Conservation (phyloP, 2,888 invertebrate species). For the Hanleya hanleyi region DNA sequence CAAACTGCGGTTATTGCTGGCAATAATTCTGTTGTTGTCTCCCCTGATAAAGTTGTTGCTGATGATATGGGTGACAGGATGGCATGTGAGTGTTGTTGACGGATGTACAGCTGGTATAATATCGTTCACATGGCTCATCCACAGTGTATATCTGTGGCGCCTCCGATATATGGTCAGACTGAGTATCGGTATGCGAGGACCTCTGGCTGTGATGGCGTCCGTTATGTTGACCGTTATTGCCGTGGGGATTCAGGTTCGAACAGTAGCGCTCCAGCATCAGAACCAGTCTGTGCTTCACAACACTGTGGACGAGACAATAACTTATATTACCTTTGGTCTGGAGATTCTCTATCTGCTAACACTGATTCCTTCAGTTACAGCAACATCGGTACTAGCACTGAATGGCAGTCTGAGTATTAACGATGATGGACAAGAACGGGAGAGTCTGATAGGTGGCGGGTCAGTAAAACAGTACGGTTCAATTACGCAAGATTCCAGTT, state of each 20-base stretch:
- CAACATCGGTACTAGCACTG: slow-evolving; percentile 15
- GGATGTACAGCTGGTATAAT: slow-evolving; percentile 83
- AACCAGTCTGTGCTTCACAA: slow-evolving; percentile 40
- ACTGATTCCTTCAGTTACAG: slow-evolving; percentile 77
- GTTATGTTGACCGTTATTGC: slow-evolving; percentile 83
- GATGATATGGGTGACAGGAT: slow-evolving; percentile 59
- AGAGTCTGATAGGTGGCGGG: not conserved
- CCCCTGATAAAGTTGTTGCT: slow-evolving; percentile 80
- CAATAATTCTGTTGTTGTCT: slow-evolving; percentile 79
- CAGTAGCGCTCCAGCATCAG: slow-evolving; percentile 75
- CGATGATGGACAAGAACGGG: slow-evolving; percentile 28
- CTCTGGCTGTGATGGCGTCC: slow-evolving; percentile 80
- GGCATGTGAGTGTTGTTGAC: slow-evolving; percentile 77
- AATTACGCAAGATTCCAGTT: not conserved
- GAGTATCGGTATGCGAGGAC: slow-evolving; percentile 81
- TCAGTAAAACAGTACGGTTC: slow-evolving; percentile 1
- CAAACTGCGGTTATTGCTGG: slow-evolving; percentile 69
- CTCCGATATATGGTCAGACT: slow-evolving; percentile 75
- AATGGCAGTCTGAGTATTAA: slow-evolving; percentile 38
- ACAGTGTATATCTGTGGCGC: slow-evolving; percentile 83
- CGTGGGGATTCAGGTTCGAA: slow-evolving; percentile 81
- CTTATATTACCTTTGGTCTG: slow-evolving; percentile 70
- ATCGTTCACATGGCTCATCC: slow-evolving; percentile 86
- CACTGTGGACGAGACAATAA: slow-evolving; percentile 52
- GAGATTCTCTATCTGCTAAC: slow-evolving; percentile 83